phyloP scores from a whole-genome alignment of 2,797 vertebrate genomes.

The Ambastaia sidthimunki region DNA sequence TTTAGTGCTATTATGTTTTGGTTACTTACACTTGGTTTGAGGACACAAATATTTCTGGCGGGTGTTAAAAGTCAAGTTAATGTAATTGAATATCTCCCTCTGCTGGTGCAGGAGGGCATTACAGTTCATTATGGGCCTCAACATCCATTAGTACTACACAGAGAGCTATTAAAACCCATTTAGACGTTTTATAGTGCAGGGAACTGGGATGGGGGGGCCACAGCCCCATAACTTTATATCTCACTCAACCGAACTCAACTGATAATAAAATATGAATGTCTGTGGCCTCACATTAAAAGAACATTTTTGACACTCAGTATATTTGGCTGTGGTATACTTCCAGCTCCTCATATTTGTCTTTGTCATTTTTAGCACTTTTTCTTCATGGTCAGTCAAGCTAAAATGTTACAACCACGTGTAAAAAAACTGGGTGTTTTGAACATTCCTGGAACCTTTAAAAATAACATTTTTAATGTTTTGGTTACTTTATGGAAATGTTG shows the following conservation, averaged over 20 bases:
- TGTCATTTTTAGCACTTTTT: not conserved
- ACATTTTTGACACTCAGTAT: too few species aligned
- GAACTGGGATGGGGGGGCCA: not conserved
- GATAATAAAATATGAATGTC: not conserved
- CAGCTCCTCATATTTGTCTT: not conserved
- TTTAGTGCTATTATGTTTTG: slow-evolving; percentile 11
- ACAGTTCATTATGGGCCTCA: slow-evolving; percentile 40
- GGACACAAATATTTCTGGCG: slow-evolving; percentile 4
- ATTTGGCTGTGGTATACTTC: too few species aligned
- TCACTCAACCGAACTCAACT: not conserved
- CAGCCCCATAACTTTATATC: not conserved
- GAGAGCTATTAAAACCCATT: slow-evolving; percentile 42
- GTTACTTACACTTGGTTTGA: slow-evolving; percentile 24
- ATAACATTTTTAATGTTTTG: too few species aligned
- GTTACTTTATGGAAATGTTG: too few species aligned
- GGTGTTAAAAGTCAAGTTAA: slow-evolving; percentile 14
- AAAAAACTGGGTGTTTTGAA: too few species aligned
- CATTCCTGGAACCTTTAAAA: too few species aligned
- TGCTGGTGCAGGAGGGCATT: slow-evolving; percentile 52
- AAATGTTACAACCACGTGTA: too few species aligned
- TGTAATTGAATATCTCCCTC: slow-evolving; percentile 54
- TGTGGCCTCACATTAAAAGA: too few species aligned
- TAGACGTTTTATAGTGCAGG: slow-evolving; percentile 16
- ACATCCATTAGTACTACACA: slow-evolving; percentile 42
- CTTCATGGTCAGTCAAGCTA: too few species aligned